Conservation (phyloP, 1,140 invertebrate species). For the Sitobion miscanthi region DNA sequence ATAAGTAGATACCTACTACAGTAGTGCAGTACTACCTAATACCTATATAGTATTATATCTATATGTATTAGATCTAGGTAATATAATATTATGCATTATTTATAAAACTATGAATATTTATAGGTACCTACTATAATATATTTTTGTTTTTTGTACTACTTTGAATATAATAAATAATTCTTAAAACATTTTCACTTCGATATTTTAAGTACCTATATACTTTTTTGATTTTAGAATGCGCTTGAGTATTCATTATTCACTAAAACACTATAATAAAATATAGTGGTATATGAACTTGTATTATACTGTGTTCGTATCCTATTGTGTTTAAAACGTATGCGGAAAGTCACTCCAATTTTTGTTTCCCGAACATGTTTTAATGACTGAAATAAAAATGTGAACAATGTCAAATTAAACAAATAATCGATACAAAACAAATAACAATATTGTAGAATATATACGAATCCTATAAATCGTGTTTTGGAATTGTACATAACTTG, state of each 20-base stretch:
- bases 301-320: background rate
- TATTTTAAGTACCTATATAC: background rate
- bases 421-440: conserved; percentile 13
- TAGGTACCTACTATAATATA: background rate
- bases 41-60: background rate
- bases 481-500: background rate
- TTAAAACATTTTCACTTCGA: background rate
- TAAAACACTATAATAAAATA: conserved; percentile 9
- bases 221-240: background rate
- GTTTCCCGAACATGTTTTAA: background rate
- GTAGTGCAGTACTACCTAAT: background rate
- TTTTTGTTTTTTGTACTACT: background rate
- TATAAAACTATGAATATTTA: background rate
- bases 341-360: background rate
- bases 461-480: background rate
- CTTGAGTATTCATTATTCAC: background rate
- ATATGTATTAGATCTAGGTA: background rate
- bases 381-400: conserved; percentile 4
- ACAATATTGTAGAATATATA: background rate
- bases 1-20: background rate
- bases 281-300: background rate
- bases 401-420: conserved; percentile 1
- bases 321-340: background rate
- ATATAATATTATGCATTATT: background rate
- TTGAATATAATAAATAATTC: background rate